A percentile compares a stretch with the other conserved stretches of the same genome.
These are phyloP conservation scores for Sparus aurata DNA, from an alignment of 2,797 vertebrate species.

Conservation along the genomic window DNA sequence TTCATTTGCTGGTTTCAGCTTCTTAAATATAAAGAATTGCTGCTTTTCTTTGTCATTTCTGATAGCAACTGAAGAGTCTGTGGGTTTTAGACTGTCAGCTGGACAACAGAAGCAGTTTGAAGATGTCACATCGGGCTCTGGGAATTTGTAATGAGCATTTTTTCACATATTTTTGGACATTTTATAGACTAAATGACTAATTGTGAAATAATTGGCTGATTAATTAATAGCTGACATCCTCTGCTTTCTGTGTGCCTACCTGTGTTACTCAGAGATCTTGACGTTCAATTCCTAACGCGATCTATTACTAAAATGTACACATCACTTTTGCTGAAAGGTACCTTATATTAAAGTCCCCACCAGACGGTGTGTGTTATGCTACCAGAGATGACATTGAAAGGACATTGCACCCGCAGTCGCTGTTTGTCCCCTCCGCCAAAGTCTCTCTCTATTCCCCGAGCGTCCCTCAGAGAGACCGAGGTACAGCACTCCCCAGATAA, in stretches of 20 bases:
- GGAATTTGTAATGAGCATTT: no score
- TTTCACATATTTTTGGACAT: no score
- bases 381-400: constrained; percentile 70
- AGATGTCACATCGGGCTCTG: no score
- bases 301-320: constrained; percentile 38
- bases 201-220: no score
- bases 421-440: constrained; percentile 65
- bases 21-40: no score
- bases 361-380: constrained; percentile 22
- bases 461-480: constrained; percentile 64
- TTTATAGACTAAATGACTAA: no score
- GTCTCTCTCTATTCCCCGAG: constrained; percentile 62
- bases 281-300: constrained; percentile 39
- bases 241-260: constrained; percentile 4
- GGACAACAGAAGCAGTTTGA: no score
- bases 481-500: constrained; percentile 73
- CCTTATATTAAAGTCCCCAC: constrained; percentile 37
- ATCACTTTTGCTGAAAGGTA: constrained; percentile 34
- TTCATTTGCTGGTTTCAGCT: no score
- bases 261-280: constrained; percentile 8
- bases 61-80: no score
- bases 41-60: no score
- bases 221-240: not conserved
- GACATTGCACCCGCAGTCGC: constrained; percentile 59
- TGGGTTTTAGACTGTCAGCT: no score